Percentiles rank a stretch among this genome's conserved stretches.
Evolutionary conservation across 2,797 vertebrate species (phyloP).

Genomic region (Sciurus carolinensis): DNA sequence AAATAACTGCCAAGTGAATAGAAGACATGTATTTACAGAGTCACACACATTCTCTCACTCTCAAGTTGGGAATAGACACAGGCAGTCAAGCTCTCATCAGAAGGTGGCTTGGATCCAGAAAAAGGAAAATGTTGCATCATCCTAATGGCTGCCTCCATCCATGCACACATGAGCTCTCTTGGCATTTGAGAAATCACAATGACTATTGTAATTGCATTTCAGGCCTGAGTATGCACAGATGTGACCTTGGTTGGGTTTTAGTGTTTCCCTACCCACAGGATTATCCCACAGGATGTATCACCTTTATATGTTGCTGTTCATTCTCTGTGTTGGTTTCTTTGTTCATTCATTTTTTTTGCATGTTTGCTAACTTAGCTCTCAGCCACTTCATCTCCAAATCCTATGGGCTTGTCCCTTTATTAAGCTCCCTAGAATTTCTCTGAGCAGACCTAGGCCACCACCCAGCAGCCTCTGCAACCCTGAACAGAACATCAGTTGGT

Average conservation of each 20-base stretch:
- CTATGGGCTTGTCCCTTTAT: not conserved
- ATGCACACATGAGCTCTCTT: not conserved
- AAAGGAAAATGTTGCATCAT: not conserved
- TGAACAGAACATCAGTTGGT: not conserved
- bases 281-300: not conserved
- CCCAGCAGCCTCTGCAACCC: not conserved
- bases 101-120: not conserved
- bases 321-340: conserved; percentile 1
- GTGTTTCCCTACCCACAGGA: not conserved
- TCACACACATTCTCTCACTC: not conserved
- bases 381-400: not conserved
- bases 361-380: conserved; percentile 28
- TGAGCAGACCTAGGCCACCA: not conserved
- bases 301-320: not conserved
- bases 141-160: not conserved
- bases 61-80: not conserved
- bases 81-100: conserved; percentile 10
- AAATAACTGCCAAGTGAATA: not conserved
- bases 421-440: not conserved
- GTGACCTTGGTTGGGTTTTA: not conserved
- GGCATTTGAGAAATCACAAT: not conserved
- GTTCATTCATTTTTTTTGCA: conserved; percentile 10
- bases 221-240: not conserved
- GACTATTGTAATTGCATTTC: not conserved
- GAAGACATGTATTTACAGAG: not conserved